These are phyloP conservation scores for Brachionus koreanus DNA, from an alignment of 1,140 invertebrate species.

Conservation along the genomic window DNA sequence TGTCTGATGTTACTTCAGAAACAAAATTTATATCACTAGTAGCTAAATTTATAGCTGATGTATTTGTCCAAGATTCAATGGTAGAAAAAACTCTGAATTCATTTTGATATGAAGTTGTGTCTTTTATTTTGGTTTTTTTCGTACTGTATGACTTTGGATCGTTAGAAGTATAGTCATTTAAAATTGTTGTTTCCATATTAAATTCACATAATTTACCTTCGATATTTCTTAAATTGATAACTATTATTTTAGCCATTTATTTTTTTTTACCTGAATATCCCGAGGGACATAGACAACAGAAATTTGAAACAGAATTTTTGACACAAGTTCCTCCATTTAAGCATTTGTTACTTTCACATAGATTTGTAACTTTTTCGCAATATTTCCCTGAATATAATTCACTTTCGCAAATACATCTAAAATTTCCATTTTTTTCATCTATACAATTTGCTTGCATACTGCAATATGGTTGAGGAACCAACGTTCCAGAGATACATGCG, in stretches of 20 bases:
- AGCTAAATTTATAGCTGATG: not conserved
- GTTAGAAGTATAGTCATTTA: too few relatives aligned
- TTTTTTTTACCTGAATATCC: not conserved
- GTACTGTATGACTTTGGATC: not conserved
- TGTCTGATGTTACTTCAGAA: not conserved
- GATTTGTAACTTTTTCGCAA: conserved; percentile 18
- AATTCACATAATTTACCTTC: not conserved
- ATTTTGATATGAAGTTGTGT: not conserved
- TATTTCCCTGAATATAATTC: not conserved
- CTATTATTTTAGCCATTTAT: not conserved
- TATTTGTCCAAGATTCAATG: too few relatives aligned
- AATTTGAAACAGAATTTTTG: not conserved
- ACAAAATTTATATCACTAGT: not conserved
- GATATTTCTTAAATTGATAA: not conserved
- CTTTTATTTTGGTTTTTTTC: not conserved
- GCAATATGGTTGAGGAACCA: not conserved
- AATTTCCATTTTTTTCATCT: not conserved
- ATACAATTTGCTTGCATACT: not conserved
- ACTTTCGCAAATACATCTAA: not conserved
- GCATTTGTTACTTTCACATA: not conserved
- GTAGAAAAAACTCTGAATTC: too few relatives aligned
- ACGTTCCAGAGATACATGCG: not conserved
- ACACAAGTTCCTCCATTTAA: conserved; percentile 29
- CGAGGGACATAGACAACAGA: not conserved
- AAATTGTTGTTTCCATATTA: not conserved